Conservation (phyloP, 1,140 invertebrate genomes). For the Leptestheria dahalacensis region DNA sequence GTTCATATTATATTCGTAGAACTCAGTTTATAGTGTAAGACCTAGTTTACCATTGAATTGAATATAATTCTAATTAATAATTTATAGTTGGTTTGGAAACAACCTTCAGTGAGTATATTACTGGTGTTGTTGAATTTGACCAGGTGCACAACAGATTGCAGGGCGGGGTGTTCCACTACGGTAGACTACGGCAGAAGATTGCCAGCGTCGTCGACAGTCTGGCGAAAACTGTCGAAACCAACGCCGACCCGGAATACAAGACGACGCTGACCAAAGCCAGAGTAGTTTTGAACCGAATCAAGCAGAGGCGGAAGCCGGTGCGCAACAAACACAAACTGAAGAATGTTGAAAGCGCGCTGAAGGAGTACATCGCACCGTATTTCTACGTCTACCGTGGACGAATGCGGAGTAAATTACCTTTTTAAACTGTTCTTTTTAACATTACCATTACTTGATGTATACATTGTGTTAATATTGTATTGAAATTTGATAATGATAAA, state of each 20-base stretch:
- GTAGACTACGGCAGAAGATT: background rate
- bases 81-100: no score
- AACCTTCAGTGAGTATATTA: no score
- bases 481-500: no score
- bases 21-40: no score
- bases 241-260: background rate
- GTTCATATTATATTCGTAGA: no score
- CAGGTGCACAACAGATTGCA: no score
- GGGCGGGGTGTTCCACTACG: no score
- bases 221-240: background rate
- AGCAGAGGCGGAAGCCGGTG: background rate
- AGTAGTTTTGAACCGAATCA: background rate
- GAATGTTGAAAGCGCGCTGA: background rate
- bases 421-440: background rate
- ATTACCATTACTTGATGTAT: background rate
- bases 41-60: no score
- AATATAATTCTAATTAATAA: no score
- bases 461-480: no score
- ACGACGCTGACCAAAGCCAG: background rate
- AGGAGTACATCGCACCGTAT: background rate
- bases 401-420: slow-evolving; percentile 1
- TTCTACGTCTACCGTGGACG: background rate
- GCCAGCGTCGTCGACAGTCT: background rate
- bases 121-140: no score
- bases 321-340: background rate